Conservation (phyloP, 2,113 vertebrate genomes). For the Rostratula benghalensis region DNA sequence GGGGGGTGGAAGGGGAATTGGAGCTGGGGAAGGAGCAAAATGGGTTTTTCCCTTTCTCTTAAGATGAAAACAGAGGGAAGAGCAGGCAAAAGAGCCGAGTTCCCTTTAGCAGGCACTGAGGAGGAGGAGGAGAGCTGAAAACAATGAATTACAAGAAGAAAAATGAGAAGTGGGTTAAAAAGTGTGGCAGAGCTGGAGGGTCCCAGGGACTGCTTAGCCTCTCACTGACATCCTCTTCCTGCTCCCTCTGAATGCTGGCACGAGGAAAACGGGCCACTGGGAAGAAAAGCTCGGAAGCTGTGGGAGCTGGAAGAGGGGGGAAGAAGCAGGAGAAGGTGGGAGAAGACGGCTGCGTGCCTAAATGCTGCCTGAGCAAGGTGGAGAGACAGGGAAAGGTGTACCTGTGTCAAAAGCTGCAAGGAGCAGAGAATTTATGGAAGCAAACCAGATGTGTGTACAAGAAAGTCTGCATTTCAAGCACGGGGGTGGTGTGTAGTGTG, state of each 20-base stretch:
- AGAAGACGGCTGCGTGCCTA: not conserved
- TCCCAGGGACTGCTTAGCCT: conserved; percentile 44
- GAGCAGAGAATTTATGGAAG: not conserved
- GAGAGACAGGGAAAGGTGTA: not conserved
- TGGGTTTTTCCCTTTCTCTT: conserved; percentile 13
- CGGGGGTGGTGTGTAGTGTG: no score
- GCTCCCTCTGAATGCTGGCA: not conserved
- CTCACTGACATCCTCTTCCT: conserved; percentile 10
- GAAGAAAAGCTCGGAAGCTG: not conserved
- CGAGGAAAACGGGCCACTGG: not conserved
- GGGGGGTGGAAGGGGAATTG: conserved; percentile 59
- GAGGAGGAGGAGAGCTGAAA: not conserved
- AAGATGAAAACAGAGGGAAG: not conserved
- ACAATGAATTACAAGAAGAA: conserved; percentile 17
- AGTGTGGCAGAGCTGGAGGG: conserved; percentile 38
- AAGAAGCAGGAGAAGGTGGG: not conserved
- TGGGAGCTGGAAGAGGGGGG: not conserved
- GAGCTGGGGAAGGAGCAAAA: conserved; percentile 46
- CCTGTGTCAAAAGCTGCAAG: not conserved
- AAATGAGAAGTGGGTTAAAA: conserved; percentile 56
- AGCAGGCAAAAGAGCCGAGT: not conserved
- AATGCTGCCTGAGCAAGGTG: fast-evolving
- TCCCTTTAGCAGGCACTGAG: conserved; percentile 13
- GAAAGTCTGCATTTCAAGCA: not conserved
- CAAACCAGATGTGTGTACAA: not conserved